These are phyloP conservation scores for Pagrus major DNA, from an alignment of 2,113 vertebrate species.

Conservation along the genomic window DNA sequence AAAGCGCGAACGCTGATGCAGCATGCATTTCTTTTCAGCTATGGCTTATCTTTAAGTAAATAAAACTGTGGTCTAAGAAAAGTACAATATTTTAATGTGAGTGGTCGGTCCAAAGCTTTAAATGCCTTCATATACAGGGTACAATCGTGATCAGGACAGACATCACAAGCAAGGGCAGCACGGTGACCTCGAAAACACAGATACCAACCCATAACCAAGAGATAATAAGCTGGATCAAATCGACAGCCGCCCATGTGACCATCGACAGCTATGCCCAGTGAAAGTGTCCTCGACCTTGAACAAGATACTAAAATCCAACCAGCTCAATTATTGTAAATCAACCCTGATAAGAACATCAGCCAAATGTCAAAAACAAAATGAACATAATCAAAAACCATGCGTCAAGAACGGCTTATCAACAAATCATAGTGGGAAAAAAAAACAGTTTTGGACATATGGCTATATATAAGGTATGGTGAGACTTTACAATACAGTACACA, in stretches of 20 bases:
- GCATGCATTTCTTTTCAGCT: not conserved
- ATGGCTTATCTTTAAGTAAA: not conserved
- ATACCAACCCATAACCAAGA: not conserved
- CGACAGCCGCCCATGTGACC: slow-evolving; percentile 28
- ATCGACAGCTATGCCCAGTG: not conserved
- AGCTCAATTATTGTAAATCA: slow-evolving; percentile 50
- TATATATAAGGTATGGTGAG: no score
- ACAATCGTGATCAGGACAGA: not conserved
- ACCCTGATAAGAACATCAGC: slow-evolving; percentile 38
- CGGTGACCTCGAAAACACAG: slow-evolving; percentile 4
- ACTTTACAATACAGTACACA: no score
- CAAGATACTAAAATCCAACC: slow-evolving; percentile 30
- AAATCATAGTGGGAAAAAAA: not conserved
- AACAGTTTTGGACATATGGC: no score
- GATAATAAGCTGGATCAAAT: slow-evolving; percentile 36
- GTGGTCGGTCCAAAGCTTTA: not conserved
- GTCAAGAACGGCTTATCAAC: slow-evolving; percentile 8
- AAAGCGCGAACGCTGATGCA: not conserved
- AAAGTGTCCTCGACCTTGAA: slow-evolving; percentile 42
- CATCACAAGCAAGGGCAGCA: not conserved
- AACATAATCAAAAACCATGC: slow-evolving; percentile 43
- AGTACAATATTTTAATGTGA: not conserved
- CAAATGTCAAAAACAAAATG: slow-evolving; percentile 40
- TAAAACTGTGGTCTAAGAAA: not conserved
- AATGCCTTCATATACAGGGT: not conserved